Conservation (phyloP, 2,113 vertebrate species). For the Glaucomys volans region DNA sequence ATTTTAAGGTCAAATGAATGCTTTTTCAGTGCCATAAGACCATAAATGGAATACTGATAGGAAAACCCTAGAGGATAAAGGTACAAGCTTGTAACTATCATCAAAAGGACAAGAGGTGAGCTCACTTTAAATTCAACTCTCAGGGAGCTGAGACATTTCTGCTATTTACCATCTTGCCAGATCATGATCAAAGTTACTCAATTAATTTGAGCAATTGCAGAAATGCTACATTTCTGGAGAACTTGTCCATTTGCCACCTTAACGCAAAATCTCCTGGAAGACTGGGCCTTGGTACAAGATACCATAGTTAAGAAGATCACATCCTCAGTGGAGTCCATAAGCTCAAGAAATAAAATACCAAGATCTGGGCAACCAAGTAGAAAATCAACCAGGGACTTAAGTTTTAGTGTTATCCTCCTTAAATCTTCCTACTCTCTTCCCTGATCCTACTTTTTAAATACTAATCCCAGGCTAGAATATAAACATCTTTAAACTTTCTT, state of each 20-base stretch:
- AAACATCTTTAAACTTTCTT: conserved; percentile 34
- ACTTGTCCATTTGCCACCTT: conserved; percentile 43
- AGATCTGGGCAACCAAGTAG: background rate
- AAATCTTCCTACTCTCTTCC: background rate
- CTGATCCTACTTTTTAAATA: background rate
- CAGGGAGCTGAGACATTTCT: conserved; percentile 73
- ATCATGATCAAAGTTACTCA: conserved; percentile 75
- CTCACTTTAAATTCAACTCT: conserved; percentile 76
- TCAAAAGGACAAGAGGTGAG: conserved; percentile 80
- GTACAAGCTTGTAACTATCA: conserved; percentile 77
- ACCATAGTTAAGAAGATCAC: background rate
- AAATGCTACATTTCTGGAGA: conserved; percentile 68
- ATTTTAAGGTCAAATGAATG: conserved; percentile 85
- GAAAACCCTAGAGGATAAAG: conserved; percentile 74
- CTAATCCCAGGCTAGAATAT: conserved; percentile 47
- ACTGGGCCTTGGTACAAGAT: background rate
- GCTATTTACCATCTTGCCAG: conserved; percentile 72
- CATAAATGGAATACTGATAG: conserved; percentile 74
- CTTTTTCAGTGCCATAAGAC: conserved; percentile 79
- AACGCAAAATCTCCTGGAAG: conserved; percentile 27
- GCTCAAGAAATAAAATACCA: background rate
- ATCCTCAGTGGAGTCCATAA: background rate
- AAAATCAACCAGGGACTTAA: conserved; percentile 47
- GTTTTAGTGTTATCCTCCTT: conserved; percentile 2
- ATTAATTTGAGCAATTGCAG: conserved; percentile 74